These are phyloP conservation scores for Brachionus paranguensis DNA, from an alignment of 1,140 invertebrate genomes.

Conservation along the genomic window DNA sequence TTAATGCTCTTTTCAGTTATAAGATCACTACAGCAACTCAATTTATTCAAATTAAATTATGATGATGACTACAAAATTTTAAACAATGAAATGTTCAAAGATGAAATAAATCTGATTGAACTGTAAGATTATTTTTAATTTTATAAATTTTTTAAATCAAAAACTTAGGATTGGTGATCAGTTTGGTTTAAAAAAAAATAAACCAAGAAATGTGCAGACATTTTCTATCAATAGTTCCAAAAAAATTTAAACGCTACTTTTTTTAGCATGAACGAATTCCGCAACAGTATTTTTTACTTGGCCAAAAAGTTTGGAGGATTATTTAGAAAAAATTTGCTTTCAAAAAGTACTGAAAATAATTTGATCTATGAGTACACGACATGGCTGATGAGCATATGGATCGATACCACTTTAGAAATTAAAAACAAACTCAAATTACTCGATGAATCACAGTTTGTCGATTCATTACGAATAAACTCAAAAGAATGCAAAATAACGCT, in stretches of 20 bases:
- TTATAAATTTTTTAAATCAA: too few species aligned
- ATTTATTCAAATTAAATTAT: conserved; percentile 24
- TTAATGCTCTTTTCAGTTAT: not conserved
- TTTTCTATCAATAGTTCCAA: not conserved
- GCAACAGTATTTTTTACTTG: not conserved
- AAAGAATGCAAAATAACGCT: not conserved
- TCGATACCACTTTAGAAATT: not conserved
- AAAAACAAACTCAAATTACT: not conserved
- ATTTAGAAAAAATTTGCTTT: not conserved
- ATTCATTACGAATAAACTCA: not conserved
- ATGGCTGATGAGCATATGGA: not conserved
- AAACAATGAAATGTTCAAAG: not conserved
- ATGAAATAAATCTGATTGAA: conserved; percentile 25
- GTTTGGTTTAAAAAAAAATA: too few species aligned
- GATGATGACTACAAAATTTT: not conserved
- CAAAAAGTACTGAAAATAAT: not conserved
- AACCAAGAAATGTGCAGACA: too few species aligned
- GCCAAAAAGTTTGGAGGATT: not conserved
- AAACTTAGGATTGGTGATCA: too few species aligned
- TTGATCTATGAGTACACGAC: not conserved
- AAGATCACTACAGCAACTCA: not conserved
- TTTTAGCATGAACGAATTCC: conserved; percentile 10
- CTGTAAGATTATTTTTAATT: not conserved
- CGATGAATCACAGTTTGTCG: not conserved
- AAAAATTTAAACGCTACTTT: not conserved